Evolutionary conservation across 2,113 vertebrate genomes (phyloP).

Genomic region (Hyaena hyaena): DNA sequence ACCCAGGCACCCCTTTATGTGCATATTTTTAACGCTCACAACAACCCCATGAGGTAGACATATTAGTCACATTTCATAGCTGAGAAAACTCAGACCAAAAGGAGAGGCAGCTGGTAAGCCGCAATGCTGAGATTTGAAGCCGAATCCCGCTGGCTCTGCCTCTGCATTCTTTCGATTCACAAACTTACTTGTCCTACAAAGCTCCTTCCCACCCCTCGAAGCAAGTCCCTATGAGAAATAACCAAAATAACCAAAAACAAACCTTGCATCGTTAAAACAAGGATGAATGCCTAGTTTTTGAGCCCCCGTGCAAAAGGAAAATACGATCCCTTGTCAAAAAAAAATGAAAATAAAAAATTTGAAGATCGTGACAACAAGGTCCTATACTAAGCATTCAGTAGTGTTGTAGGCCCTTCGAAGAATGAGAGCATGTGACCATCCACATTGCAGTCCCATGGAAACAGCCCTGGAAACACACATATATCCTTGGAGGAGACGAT

Average conservation of each 20-base stretch:
- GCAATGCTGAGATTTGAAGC: neutral
- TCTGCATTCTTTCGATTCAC: neutral
- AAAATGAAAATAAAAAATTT: neutral
- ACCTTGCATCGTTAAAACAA: neutral
- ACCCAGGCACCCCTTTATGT: no score
- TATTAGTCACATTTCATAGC: neutral
- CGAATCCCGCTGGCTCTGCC: neutral
- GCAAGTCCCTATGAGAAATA: neutral
- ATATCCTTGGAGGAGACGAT: neutral
- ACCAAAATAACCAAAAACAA: neutral
- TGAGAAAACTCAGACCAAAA: neutral
- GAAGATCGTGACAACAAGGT: neutral
- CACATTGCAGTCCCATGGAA: no score
- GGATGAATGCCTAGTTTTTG: neutral
- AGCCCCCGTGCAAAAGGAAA: neutral
- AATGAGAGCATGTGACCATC: no score
- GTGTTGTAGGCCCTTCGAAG: neutral
- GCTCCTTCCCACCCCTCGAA: neutral
- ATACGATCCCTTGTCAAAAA: neutral
- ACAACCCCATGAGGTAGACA: neutral
- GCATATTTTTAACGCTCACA: neutral
- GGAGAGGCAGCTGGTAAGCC: neutral
- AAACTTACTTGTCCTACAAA: neutral
- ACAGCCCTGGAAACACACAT: neutral
- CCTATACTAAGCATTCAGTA: neutral